A percentile compares a stretch with the other conserved stretches of the same genome.
These are phyloP conservation scores for Cheilosia impressa DNA, from an alignment of 2,888 invertebrate species.

Conservation along the genomic window DNA sequence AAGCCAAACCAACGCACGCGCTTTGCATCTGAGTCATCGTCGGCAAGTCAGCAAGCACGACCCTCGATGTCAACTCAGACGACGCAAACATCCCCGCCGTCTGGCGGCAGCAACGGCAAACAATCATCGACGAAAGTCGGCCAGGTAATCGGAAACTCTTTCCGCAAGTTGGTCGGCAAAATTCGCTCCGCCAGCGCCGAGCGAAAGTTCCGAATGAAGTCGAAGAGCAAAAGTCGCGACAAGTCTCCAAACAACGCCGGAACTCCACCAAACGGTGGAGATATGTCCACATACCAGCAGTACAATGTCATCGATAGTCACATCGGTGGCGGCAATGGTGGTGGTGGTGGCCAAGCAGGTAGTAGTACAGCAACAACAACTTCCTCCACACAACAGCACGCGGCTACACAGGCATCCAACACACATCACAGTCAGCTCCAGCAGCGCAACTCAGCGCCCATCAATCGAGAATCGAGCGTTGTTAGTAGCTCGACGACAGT, in stretches of 20 bases:
- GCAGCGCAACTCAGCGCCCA: constrained; percentile 74
- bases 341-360: constrained; percentile 68
- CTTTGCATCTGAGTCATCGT: constrained; percentile 85
- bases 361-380: constrained; percentile 74
- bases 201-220: constrained; percentile 86
- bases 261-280: constrained; percentile 71
- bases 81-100: constrained; percentile 82
- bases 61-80: constrained; percentile 80
- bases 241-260: constrained; percentile 85
- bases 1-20: constrained; percentile 88
- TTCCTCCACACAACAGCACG: constrained; percentile 67
- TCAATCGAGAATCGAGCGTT: constrained; percentile 78
- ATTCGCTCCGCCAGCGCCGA: constrained; percentile 90
- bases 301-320: constrained; percentile 84
- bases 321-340: constrained; percentile 79
- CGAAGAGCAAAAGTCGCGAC: constrained; percentile 84
- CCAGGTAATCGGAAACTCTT: constrained; percentile 90
- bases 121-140: constrained; percentile 84
- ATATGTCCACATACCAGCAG: constrained; percentile 83
- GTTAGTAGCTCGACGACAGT: constrained; percentile 77
- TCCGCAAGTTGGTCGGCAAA: constrained; percentile 92
- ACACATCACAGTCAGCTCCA: constrained; percentile 72
- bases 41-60: constrained; percentile 76
- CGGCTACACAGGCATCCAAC: constrained; percentile 54
- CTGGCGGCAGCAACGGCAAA: constrained; percentile 64